A percentile compares a stretch with the other conserved stretches of the same genome.
phyloP scores from a whole-genome alignment of 2,113 vertebrate genomes.

The Rhinopomastus cyanomelas region DNA sequence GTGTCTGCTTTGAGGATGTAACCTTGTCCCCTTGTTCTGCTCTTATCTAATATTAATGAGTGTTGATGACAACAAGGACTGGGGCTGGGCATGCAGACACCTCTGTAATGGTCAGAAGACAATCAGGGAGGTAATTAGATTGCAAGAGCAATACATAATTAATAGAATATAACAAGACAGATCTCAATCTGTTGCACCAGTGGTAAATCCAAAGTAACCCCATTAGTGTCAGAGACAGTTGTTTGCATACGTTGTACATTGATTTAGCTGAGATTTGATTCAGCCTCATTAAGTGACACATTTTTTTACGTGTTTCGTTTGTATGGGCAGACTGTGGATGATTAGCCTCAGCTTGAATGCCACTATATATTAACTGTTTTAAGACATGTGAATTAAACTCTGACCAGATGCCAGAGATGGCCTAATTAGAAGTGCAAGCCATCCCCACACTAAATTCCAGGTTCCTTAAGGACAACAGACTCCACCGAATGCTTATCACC shows the following conservation, averaged over 20 bases:
- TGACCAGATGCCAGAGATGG: background rate
- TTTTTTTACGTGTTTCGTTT: background rate
- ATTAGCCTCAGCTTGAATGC: slow-evolving; percentile 28
- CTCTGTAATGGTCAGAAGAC: background rate
- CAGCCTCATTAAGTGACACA: slow-evolving; percentile 18
- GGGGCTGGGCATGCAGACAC: background rate
- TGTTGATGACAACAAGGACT: background rate
- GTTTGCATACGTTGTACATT: background rate
- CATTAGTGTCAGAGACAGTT: slow-evolving; percentile 3
- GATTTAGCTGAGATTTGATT: slow-evolving; percentile 40
- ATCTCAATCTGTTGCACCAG: background rate
- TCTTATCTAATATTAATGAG: background rate
- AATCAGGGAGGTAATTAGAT: background rate
- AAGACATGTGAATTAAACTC: slow-evolving; percentile 35
- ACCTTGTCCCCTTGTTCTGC: background rate
- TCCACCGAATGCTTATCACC: background rate
- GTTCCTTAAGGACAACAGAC: background rate
- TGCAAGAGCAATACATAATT: background rate
- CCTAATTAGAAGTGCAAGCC: background rate
- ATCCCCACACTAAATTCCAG: background rate
- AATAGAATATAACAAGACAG: background rate
- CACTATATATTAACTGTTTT: slow-evolving; percentile 28
- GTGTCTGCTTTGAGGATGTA: background rate
- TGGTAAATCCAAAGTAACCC: slow-evolving; percentile 6
- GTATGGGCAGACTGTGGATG: slow-evolving; percentile 12